A percentile compares a stretch with the other conserved stretches of the same genome.
Evolutionary conservation across 2,113 vertebrate genomes (phyloP).

Genomic region (Penelope pileata): DNA sequence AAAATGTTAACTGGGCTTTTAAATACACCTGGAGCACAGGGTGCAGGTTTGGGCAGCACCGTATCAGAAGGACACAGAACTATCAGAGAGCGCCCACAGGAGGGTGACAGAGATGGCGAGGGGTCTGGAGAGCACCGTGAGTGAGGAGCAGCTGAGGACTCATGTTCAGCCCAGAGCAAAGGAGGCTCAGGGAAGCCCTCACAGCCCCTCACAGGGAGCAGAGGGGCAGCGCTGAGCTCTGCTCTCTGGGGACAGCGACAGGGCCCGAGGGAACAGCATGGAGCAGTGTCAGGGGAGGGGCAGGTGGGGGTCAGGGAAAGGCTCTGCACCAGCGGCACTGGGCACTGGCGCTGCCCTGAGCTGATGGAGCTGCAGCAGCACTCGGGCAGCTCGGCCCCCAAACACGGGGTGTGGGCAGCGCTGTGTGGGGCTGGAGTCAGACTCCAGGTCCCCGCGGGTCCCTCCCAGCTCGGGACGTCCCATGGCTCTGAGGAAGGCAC

Average conservation of each 20-base stretch:
- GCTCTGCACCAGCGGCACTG: not conserved
- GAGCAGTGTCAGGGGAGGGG: not conserved
- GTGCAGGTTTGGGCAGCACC: no score
- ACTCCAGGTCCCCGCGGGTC: no score
- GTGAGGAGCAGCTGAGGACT: not conserved
- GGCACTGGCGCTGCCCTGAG: not conserved
- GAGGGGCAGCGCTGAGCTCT: not conserved
- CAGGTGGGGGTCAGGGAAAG: no score
- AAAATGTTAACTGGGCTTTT: rapidly evolving
- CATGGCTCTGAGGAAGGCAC: no score
- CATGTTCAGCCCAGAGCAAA: not conserved
- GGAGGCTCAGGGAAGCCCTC: not conserved
- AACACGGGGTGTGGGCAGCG: no score
- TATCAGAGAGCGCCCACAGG: not conserved
- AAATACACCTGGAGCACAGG: not conserved
- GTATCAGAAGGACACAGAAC: not conserved
- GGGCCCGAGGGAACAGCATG: not conserved
- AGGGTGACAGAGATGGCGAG: not conserved
- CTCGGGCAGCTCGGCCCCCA: no score
- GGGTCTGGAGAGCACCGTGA: not conserved
- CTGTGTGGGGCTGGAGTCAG: no score
- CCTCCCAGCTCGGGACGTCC: no score
- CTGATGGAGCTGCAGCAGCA: not conserved
- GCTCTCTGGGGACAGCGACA: not conserved
- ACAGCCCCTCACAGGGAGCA: not conserved